Conservation (phyloP, 2,797 vertebrate species). For the Manis pentadactyla region DNA sequence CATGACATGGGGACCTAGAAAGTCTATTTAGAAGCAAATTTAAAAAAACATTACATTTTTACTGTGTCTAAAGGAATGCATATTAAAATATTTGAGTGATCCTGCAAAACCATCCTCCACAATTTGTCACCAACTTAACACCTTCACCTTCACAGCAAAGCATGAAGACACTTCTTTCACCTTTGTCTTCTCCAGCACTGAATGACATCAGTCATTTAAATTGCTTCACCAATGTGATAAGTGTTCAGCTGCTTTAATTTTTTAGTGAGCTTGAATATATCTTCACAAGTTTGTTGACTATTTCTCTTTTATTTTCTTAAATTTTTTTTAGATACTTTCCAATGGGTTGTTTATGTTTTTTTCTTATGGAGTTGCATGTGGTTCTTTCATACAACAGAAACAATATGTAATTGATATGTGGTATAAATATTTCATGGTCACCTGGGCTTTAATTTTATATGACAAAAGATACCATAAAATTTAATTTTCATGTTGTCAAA, state of each 20-base stretch:
- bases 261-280: not conserved
- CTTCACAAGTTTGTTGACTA: not conserved
- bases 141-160: not conserved
- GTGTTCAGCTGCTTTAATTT: not conserved
- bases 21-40: not conserved
- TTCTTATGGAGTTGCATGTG: not conserved
- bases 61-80: not conserved
- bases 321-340: not conserved
- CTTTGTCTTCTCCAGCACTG: not conserved
- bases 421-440: not conserved
- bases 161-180: not conserved
- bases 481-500: constrained; percentile 8
- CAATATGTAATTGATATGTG: not conserved
- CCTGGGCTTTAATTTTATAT: not conserved
- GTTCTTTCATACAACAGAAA: not conserved
- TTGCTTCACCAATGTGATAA: not conserved
- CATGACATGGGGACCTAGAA: not conserved
- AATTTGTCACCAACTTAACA: not conserved
- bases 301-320: not conserved
- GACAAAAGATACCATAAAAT: not conserved
- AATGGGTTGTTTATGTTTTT: not conserved
- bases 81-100: not conserved
- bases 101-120: not conserved
- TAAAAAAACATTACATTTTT: not conserved
- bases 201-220: not conserved